Base-by-base conservation (phyloP, 2,113 vertebrate genomes). In the Misgurnus mizolepis region DNA sequence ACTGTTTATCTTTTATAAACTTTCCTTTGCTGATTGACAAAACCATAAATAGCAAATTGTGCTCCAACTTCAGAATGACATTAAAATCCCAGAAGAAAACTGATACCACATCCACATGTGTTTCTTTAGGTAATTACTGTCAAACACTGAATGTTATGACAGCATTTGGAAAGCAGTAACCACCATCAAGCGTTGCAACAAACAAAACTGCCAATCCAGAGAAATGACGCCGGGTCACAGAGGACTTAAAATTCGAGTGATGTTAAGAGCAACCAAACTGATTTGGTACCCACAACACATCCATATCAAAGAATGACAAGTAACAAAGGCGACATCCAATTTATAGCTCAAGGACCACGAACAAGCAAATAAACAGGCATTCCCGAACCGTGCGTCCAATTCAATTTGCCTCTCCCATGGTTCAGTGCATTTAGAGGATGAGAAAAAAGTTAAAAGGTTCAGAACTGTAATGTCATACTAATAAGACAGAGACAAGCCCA, bases 331-430 rank as follows among this genome's bases (percentile, higher is more conserved):
- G 91, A 91, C 90, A 90, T 90, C 86, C 90, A 87, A 92, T 92
- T 91, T 92, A 90, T 87, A 92, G 88, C 90, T 91, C 85, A 88
- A 87, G 90, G 86, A 90, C 86, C 72, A 45, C 43, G 86, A 87
- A 91, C 89, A 91, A 92, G 91, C 87, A 92, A 93, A 90, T 88
- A 94, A 92, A 93, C 90, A 91, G 88, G 85, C 87, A 85, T 82
- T 85, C 85, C 83, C 66, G 78, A 79, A 85, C 81, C 62, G 4
- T 85, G 84, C 70, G 88, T 92, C 90, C 84, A 50, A 82, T 84
- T 90, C 89, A 85, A 91, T 93, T 90, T 91, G 85, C 83, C 84
- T 94, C 91, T 85, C 82, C 67, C 84, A 88, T 80, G 86, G 78
- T 90, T 88, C 76, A 67, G 41, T 85, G 88, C 71, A 71, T 89